These are phyloP conservation scores for Megalurothrips usitatus DNA, from an alignment of 2,888 invertebrate species.

Conservation along the genomic window DNA sequence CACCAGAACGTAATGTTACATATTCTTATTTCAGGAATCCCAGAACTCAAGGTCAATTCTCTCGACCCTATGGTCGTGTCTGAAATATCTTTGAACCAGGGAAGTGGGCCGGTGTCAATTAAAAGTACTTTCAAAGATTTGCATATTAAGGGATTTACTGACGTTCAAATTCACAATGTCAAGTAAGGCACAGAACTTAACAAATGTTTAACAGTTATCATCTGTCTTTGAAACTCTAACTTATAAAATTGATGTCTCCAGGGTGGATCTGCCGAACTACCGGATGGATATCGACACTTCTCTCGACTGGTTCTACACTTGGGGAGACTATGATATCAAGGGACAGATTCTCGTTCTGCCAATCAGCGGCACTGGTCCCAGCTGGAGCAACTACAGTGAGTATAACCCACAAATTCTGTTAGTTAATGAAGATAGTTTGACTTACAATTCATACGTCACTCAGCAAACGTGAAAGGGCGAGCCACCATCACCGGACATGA, in stretches of 20 bases:
- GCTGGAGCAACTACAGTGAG: conserved; percentile 37
- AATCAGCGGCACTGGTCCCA: conserved; percentile 36
- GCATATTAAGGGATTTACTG: conserved; percentile 35
- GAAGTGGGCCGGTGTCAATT: conserved; percentile 36
- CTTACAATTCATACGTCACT: background rate
- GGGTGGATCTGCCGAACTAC: conserved; percentile 33
- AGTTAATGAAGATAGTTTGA: background rate
- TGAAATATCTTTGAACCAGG: conserved; percentile 35
- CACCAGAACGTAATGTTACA: no score
- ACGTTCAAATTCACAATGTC: conserved; percentile 33
- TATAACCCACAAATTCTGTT: background rate
- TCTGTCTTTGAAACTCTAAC: no score
- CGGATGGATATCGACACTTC: conserved; percentile 34
- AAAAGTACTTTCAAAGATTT: conserved; percentile 39
- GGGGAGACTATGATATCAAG: conserved; percentile 36
- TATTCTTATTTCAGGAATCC: conserved; percentile 35
- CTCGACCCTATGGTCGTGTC: conserved; percentile 41
- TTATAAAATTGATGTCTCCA: conserved; percentile 27
- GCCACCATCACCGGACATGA: conserved; percentile 36
- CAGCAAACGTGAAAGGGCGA: conserved; percentile 35
- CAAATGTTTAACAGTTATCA: background rate
- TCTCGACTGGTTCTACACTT: conserved; percentile 35
- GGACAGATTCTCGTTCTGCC: conserved; percentile 37
- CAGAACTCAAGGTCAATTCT: conserved; percentile 41
- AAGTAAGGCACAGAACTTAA: conserved; percentile 33